Conservation (phyloP, 23 tunicate species). For the Halocynthia aurantium region DNA sequence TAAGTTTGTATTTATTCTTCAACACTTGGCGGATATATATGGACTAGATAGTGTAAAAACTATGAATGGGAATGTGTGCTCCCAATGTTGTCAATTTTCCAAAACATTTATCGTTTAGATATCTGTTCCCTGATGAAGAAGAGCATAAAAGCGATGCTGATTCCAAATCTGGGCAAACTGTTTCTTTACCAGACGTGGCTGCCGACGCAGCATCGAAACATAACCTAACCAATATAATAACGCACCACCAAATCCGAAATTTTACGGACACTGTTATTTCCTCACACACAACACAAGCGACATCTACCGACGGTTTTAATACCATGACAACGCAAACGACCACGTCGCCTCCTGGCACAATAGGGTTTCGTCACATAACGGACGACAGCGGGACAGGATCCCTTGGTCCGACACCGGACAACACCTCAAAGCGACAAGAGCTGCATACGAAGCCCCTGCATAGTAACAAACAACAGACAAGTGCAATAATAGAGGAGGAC, state of each 20-base stretch:
- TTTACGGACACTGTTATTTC: background rate
- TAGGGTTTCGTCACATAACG: constrained; percentile 40
- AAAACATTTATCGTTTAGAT: constrained; percentile 6
- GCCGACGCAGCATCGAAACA: constrained; percentile 37
- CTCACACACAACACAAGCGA: background rate
- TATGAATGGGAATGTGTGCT: background rate
- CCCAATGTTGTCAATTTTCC: background rate
- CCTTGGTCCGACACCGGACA: constrained; percentile 75
- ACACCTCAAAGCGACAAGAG: constrained; percentile 29
- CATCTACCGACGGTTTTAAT: constrained; percentile 47
- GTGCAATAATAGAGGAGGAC: constrained; percentile 1
- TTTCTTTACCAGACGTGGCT: constrained; percentile 65
- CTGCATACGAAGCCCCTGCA: no score
- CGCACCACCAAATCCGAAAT: background rate
- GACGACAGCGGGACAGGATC: constrained; percentile 84
- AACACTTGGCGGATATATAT: background rate
- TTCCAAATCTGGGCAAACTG: background rate
- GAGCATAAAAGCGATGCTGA: background rate
- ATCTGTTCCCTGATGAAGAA: constrained; percentile 42
- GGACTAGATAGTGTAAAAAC: background rate
- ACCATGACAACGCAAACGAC: constrained; percentile 49
- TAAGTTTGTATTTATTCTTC: constrained; percentile 17
- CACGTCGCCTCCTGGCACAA: constrained; percentile 47
- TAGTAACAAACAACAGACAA: background rate
- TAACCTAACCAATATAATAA: background rate